These are phyloP conservation scores for Lates calcarifer DNA, from an alignment of 2,113 vertebrate species.

Conservation along the genomic window DNA sequence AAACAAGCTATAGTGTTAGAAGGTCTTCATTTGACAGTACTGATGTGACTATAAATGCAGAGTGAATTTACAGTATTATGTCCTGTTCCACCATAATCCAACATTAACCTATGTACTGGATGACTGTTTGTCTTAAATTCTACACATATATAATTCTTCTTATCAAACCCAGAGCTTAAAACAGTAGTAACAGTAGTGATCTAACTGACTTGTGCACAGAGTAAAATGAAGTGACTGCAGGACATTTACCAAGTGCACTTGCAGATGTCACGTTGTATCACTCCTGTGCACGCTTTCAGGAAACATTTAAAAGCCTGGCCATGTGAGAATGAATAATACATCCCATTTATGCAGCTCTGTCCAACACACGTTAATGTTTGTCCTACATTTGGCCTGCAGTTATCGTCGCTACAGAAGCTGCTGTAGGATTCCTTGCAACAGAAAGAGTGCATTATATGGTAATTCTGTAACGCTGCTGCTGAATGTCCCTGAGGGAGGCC, in stretches of 20 bases:
- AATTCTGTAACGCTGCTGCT: constrained; percentile 35
- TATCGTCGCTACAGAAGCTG: constrained; percentile 12
- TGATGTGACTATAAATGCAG: background rate
- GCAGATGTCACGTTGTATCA: constrained; percentile 70
- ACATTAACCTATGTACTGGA: background rate
- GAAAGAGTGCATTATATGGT: constrained; percentile 40
- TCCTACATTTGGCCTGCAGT: constrained; percentile 63
- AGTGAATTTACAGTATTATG: constrained; percentile 7
- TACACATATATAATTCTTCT: background rate
- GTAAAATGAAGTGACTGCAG: constrained; percentile 61
- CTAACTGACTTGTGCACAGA: constrained; percentile 48
- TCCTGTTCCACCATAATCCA: constrained; percentile 34
- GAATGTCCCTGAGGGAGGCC: constrained; percentile 16
- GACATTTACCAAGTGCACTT: constrained; percentile 62
- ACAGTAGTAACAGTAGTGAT: constrained; percentile 41
- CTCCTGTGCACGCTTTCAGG: constrained; percentile 70
- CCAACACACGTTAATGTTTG: constrained; percentile 54
- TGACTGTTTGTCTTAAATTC: background rate
- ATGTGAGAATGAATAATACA: constrained; percentile 79
- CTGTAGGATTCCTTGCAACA: constrained; percentile 17
- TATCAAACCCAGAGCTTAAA: background rate
- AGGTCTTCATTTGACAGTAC: background rate
- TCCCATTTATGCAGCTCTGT: constrained; percentile 67
- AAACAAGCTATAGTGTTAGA: background rate
- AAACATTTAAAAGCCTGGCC: constrained; percentile 72